Conservation (phyloP, 2,888 invertebrate genomes). For the Bombylius major region DNA sequence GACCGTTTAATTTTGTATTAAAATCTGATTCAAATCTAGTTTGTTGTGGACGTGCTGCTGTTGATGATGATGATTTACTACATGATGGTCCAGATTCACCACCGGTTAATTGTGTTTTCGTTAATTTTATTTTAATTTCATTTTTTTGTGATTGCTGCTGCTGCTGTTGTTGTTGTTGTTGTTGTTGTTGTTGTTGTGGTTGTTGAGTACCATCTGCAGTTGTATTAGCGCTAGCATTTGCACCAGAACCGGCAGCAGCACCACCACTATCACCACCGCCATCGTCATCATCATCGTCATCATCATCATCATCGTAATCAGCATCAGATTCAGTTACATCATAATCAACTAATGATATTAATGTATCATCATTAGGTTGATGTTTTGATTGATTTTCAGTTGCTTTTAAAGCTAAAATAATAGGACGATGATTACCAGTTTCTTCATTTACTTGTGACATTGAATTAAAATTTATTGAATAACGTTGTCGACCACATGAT, state of each 20-base stretch:
- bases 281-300: slow-evolving; percentile 12
- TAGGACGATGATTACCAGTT: slow-evolving; percentile 67
- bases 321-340: slow-evolving; percentile 1
- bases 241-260: not conserved
- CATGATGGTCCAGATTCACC: not conserved
- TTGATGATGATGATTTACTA: not conserved
- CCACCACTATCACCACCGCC: slow-evolving; percentile 15
- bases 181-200: not conserved
- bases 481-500: slow-evolving; percentile 58
- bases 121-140: not conserved
- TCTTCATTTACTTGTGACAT: slow-evolving; percentile 79
- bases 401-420: slow-evolving; percentile 49
- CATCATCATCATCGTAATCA: not conserved
- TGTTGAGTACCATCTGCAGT: not conserved
- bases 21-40: slow-evolving; percentile 2
- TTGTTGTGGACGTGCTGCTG: not conserved
- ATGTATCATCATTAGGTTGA: not conserved
- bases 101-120: not conserved
- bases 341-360: not conserved
- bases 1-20: slow-evolving; percentile 21
- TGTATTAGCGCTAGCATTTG: not conserved
- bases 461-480: slow-evolving; percentile 62
- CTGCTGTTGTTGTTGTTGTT: not conserved
- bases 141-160: not conserved
- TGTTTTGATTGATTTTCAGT: slow-evolving; percentile 17